Evolutionary conservation across 2,113 vertebrate species (phyloP).

Genomic region (Sylvilagus bachmani): DNA sequence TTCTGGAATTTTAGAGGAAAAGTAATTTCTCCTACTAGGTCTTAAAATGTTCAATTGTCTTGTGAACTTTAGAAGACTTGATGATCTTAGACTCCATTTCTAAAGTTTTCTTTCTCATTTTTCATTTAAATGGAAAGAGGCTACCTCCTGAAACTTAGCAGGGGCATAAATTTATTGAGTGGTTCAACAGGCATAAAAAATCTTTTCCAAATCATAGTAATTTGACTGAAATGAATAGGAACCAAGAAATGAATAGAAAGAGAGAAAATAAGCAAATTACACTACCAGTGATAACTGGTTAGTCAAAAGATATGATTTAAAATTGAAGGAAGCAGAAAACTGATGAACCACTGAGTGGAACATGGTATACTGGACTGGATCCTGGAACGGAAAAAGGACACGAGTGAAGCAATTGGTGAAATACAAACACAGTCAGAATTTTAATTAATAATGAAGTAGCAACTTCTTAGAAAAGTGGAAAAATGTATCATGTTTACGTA

Average conservation of each 20-base stretch:
- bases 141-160: slow-evolving; percentile 5
- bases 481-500: not conserved
- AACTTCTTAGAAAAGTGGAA: slow-evolving; percentile 21
- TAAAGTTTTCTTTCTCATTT: slow-evolving; percentile 61
- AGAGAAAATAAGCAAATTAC: not conserved
- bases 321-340: slow-evolving; percentile 15
- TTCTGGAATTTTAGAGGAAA: slow-evolving; percentile 49
- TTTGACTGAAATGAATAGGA: slow-evolving; percentile 29
- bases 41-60: slow-evolving; percentile 11
- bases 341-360: not conserved
- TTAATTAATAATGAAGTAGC: not conserved
- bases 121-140: slow-evolving; percentile 18
- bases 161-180: slow-evolving; percentile 1
- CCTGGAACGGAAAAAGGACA: not conserved
- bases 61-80: slow-evolving; percentile 38
- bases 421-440: not conserved
- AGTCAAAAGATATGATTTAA: not conserved
- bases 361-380: not conserved
- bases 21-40: slow-evolving; percentile 37
- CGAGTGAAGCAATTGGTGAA: not conserved
- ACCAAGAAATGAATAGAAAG: not conserved
- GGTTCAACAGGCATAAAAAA: not conserved
- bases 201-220: slow-evolving; percentile 8
- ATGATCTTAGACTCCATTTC: slow-evolving; percentile 10
- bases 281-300: not conserved